Evolutionary conservation across 1,140 invertebrate species (phyloP).

Genomic region (Chironomus striatipennis): DNA sequence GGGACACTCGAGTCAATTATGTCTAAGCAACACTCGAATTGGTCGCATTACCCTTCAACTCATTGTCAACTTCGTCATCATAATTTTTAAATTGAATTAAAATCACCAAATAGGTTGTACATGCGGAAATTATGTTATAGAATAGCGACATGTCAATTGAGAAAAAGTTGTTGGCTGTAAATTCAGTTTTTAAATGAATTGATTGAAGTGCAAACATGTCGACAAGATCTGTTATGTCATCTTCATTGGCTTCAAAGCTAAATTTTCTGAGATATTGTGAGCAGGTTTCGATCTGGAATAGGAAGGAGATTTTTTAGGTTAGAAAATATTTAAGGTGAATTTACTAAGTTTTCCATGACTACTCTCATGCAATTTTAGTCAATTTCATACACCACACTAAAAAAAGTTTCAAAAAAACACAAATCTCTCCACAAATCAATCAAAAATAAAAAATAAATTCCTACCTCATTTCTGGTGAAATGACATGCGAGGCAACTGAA

Average conservation of each 20-base stretch:
- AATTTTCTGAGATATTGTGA: background rate
- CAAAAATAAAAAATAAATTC: background rate
- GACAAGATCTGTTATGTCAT: background rate
- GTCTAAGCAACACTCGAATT: too few species aligned
- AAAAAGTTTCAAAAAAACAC: too few species aligned
- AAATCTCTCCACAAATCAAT: too few species aligned
- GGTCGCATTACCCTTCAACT: too few species aligned
- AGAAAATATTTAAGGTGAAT: background rate
- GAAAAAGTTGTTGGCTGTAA: constrained; percentile 17
- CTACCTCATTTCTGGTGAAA: background rate
- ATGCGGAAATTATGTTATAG: constrained; percentile 1
- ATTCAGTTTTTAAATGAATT: constrained; percentile 18
- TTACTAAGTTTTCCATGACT: background rate
- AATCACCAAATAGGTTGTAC: constrained; percentile 18
- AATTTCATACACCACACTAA: too few species aligned
- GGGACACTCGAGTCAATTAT: too few species aligned
- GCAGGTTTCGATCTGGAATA: background rate
- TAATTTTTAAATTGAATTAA: constrained; percentile 22
- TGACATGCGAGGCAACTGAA: background rate
- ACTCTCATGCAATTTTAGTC: too few species aligned
- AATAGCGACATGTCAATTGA: constrained; percentile 12
- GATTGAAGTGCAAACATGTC: constrained; percentile 5
- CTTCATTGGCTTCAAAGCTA: background rate
- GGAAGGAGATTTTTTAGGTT: too few species aligned
- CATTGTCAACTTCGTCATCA: background rate